These are phyloP conservation scores for Drosophila limbata DNA, from an alignment of 2,888 invertebrate genomes.

Conservation along the genomic window DNA sequence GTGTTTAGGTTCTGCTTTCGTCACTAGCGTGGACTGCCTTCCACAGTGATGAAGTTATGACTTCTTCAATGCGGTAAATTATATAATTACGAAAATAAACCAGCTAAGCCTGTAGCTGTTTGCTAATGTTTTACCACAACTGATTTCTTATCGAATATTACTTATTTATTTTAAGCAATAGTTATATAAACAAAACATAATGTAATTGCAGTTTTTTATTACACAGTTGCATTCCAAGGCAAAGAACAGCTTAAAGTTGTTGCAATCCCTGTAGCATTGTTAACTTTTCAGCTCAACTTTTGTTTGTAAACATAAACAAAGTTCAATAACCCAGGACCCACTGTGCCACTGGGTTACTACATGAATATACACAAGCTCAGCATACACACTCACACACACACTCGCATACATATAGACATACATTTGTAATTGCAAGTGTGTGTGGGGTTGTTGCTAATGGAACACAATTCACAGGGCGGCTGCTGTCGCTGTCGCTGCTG, in stretches of 20 bases:
- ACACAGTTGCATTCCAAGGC: too few relatives aligned
- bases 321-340: slow-evolving; percentile 42
- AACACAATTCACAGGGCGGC: slow-evolving; percentile 77
- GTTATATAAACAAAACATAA: neutral
- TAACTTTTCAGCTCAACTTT: slow-evolving; percentile 15
- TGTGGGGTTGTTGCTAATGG: slow-evolving; percentile 77
- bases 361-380: slow-evolving; percentile 15
- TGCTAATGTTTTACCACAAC: neutral
- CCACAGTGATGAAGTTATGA: too few relatives aligned
- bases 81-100: too few relatives aligned
- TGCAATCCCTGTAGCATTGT: slow-evolving; percentile 10
- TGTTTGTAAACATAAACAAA: slow-evolving; percentile 1
- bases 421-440: slow-evolving; percentile 45
- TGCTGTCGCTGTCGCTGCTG: slow-evolving; percentile 46
- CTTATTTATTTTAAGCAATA: neutral
- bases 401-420: slow-evolving; percentile 19
- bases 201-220: neutral
- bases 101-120: neutral
- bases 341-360: slow-evolving; percentile 54
- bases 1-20: too few relatives aligned
- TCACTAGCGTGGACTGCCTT: too few relatives aligned
- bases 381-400: slow-evolving; percentile 22
- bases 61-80: too few relatives aligned
- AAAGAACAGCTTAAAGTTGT: neutral
- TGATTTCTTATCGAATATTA: neutral